Percentiles rank a stretch among this genome's conserved stretches.
Conservation (phyloP, 2,113 vertebrate species). For the Anthoscopus minutus region DNA sequence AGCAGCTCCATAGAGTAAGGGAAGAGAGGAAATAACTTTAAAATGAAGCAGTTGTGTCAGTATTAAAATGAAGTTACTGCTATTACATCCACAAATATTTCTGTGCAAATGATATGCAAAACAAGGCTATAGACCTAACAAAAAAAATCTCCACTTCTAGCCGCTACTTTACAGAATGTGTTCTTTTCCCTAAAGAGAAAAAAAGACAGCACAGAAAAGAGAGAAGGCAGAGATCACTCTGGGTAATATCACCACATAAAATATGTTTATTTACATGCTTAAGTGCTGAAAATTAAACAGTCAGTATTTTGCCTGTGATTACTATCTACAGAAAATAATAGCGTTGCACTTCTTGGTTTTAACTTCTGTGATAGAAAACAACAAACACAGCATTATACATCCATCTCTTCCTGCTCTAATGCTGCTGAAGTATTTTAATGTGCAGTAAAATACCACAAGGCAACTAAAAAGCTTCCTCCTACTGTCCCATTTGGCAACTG, state of each 20-base stretch:
- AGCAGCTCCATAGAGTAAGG: neutral
- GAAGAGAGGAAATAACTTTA: neutral
- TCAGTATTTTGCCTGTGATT: neutral
- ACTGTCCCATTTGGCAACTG: neutral
- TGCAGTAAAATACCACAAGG: neutral
- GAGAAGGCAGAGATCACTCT: neutral
- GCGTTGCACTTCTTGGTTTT: neutral
- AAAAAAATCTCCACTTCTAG: neutral
- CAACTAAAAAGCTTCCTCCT: neutral
- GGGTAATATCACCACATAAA: neutral
- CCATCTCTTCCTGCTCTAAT: neutral
- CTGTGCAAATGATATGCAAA: neutral
- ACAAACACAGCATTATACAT: neutral
- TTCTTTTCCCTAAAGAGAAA: neutral
- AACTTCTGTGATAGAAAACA: neutral
- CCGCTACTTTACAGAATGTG: neutral
- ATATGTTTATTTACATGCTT: neutral
- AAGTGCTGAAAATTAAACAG: neutral
- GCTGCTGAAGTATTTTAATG: neutral
- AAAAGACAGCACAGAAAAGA: neutral
- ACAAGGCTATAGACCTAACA: neutral
- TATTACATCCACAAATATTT: neutral
- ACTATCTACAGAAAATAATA: neutral
- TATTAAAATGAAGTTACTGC: neutral
- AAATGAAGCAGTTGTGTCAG: neutral